Base-by-base conservation (phyloP, 64 coral and sea anemone species). In the Pachyseris speciosa region DNA sequence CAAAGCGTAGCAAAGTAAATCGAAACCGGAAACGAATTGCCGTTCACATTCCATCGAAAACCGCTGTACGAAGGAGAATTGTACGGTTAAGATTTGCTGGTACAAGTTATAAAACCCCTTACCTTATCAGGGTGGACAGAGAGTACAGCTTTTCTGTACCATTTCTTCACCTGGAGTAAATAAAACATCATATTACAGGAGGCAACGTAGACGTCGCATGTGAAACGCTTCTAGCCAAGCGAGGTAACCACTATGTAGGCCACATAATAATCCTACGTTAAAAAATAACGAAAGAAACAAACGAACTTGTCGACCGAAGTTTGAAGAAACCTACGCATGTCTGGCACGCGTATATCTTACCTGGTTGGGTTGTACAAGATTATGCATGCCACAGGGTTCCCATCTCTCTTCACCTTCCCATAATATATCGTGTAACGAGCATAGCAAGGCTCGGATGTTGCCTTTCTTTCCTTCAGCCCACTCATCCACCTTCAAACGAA, bases 81-180 rank as follows among this genome's bases (percentile, higher is more conserved):
- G n/a, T n/a, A n/a, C n/a, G n/a, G n/a, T n/a, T n/a, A n/a, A n/a
- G n/a, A n/a, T n/a, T n/a, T n/a, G n/a, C n/a, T 36, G 61, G 8
- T 7, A 6, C 22, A 25, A 37, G 30, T 44, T 78, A 57, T 33
- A 73, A 2, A 17, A 22, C 0, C 24, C 78, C 70, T 57, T 64
- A 98, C 96, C 93, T 98, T 98, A 26, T 98, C 96, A 45, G 96
- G 96, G 74, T 98, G 96, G 20, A 98, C 93, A 16, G 93, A 98
- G 9, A 98, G 66, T 4, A 98, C 96, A 17, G 96, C 96, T 85
- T 88, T 95, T 78, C 80, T 85, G 86, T 95, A 98, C 24, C 63
- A 75, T 83, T 95, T 98, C 71, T 98, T 98, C 5, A 98, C 96
- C 96, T 98, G 32, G 63, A 80, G 37, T 69, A 36, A 81, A 61